These are phyloP conservation scores for Cyclura pinguis DNA, from an alignment of 2,797 vertebrate species.

Conservation along the genomic window DNA sequence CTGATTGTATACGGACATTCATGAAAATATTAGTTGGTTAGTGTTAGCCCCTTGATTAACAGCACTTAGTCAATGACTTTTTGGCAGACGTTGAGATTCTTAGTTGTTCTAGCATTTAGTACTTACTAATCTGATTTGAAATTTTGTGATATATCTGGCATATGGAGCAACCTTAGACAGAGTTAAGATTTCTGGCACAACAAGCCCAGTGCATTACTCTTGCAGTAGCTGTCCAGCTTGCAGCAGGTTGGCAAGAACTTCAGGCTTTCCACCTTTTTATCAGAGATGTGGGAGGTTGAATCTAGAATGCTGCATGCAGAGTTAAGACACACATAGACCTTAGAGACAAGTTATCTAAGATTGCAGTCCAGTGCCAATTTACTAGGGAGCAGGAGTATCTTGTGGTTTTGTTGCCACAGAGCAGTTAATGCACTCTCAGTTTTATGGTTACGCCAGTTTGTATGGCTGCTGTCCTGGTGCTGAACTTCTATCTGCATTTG, in stretches of 20 bases:
- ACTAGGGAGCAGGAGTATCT: neutral
- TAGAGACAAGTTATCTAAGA: neutral
- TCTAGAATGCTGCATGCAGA: neutral
- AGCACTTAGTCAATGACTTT: neutral
- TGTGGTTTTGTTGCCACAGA: too few relatives aligned
- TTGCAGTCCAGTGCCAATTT: neutral
- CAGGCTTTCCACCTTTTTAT: neutral
- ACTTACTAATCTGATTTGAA: neutral
- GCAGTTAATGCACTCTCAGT: too few relatives aligned
- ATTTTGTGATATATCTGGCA: neutral
- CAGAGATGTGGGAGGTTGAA: neutral
- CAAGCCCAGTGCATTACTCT: neutral
- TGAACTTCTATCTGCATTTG: too few relatives aligned
- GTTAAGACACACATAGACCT: neutral
- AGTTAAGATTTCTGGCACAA: neutral
- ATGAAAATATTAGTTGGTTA: neutral
- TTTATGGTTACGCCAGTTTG: too few relatives aligned
- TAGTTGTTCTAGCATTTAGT: neutral
- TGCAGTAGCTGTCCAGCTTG: neutral
- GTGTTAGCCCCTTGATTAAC: neutral
- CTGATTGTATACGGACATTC: neutral
- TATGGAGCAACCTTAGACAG: too few relatives aligned
- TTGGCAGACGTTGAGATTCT: neutral
- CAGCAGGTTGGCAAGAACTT: neutral
- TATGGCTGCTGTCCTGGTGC: too few relatives aligned